Evolutionary conservation across 2,797 vertebrate genomes (phyloP).

Genomic region (Sparidentex hasta): DNA sequence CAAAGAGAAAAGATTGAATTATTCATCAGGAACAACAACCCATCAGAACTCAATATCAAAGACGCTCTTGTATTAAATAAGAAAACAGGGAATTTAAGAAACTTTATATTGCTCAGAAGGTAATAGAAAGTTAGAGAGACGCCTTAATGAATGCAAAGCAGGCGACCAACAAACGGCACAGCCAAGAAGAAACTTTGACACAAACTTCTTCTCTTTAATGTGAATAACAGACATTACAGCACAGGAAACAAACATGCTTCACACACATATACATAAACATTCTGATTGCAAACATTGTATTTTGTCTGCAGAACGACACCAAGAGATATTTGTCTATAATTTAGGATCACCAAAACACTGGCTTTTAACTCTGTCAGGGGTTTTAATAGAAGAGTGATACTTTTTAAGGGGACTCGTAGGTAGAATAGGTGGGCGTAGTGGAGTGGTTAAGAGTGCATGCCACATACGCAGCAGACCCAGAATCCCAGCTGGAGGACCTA

Average conservation of each 20-base stretch:
- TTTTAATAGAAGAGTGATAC: not conserved
- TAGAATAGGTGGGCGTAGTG: too few species aligned
- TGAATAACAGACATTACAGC: not conserved
- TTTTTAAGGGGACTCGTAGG: not conserved
- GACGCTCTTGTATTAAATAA: slow-evolving; percentile 1
- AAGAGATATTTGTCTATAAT: not conserved
- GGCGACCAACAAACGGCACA: not conserved
- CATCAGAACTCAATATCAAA: slow-evolving; percentile 11
- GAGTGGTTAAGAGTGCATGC: too few species aligned
- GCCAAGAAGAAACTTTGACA: not conserved
- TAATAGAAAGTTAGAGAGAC: not conserved
- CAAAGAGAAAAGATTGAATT: slow-evolving; percentile 38
- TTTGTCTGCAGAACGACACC: not conserved
- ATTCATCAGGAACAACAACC: slow-evolving; percentile 31
- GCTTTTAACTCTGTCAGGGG: not conserved
- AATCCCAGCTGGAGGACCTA: too few species aligned
- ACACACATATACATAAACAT: not conserved
- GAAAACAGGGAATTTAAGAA: slow-evolving; percentile 7
- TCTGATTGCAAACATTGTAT: not conserved
- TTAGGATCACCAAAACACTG: not conserved
- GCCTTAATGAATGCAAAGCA: not conserved
- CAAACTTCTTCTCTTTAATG: not conserved
- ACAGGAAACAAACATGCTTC: not conserved
- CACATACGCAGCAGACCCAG: too few species aligned
- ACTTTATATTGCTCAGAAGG: not conserved